These are phyloP conservation scores for Thymallus thymallus DNA, from an alignment of 2,113 vertebrate species.

Conservation along the genomic window DNA sequence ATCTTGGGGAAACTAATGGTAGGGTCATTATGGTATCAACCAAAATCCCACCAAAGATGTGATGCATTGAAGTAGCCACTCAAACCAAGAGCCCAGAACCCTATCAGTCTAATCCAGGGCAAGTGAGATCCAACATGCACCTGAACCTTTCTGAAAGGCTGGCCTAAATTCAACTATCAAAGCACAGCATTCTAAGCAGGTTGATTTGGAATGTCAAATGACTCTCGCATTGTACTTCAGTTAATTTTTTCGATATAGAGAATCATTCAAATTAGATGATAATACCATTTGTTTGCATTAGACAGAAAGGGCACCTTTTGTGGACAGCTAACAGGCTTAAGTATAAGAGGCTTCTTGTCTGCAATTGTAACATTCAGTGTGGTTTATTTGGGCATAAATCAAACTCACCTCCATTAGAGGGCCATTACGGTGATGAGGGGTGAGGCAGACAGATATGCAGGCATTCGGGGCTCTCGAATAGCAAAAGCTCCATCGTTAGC, in stretches of 20 bases:
- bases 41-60: too few species aligned
- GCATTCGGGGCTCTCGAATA: constrained; percentile 9
- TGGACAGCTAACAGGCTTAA: constrained; percentile 35
- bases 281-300: constrained; percentile 26
- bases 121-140: too few species aligned
- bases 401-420: constrained; percentile 44
- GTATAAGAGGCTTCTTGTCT: constrained; percentile 24
- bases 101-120: too few species aligned
- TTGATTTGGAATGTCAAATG: not conserved
- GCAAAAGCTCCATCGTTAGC: constrained; percentile 33
- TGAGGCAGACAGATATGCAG: constrained; percentile 34
- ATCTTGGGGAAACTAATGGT: too few species aligned
- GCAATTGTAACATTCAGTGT: constrained; percentile 20
- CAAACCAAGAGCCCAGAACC: too few species aligned
- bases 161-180: not conserved
- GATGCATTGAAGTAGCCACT: too few species aligned
- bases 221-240: not conserved
- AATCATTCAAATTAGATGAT: constrained; percentile 36
- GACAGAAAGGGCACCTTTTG: constrained; percentile 30
- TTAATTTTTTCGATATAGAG: not conserved
- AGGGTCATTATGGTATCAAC: too few species aligned
- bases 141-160: too few species aligned
- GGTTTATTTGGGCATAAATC: constrained; percentile 45
- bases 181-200: not conserved
- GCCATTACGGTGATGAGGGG: constrained; percentile 42